These are phyloP conservation scores for Tachina grossa DNA, from an alignment of 2,888 invertebrate genomes.

Conservation along the genomic window DNA sequence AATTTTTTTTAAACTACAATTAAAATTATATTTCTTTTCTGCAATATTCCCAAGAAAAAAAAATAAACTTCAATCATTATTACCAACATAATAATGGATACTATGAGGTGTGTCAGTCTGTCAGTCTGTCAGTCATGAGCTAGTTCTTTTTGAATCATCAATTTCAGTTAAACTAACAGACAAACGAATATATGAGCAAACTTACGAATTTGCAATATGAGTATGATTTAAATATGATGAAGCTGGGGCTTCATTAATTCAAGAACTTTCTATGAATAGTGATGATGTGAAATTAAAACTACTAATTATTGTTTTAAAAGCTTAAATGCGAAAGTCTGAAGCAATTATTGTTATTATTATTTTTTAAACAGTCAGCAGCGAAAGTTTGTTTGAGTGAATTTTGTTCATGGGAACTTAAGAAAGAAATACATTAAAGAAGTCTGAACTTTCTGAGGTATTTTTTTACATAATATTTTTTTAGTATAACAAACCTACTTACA, in stretches of 20 bases:
- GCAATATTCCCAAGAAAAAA: constrained; percentile 16
- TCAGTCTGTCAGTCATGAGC: constrained; percentile 47
- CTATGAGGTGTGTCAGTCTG: constrained; percentile 6
- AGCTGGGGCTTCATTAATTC: background rate
- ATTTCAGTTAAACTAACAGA: background rate
- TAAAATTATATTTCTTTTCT: constrained; percentile 50
- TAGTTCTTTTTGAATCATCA: constrained; percentile 45
- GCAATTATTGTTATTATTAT: too few relatives aligned
- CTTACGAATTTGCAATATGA: constrained; percentile 11
- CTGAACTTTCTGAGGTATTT: too few relatives aligned
- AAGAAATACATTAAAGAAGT: too few relatives aligned
- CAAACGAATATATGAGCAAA: background rate
- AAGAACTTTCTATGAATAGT: constrained; percentile 4
- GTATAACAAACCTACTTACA: too few relatives aligned
- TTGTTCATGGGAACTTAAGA: too few relatives aligned
- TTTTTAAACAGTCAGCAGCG: too few relatives aligned
- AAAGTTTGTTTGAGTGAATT: too few relatives aligned
- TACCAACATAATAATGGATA: constrained; percentile 8
- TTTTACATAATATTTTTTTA: too few relatives aligned
- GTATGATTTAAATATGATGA: background rate
- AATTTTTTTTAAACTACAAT: constrained; percentile 49
- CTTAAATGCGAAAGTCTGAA: too few relatives aligned
- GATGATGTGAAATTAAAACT: constrained; percentile 24
- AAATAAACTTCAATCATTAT: constrained; percentile 60
- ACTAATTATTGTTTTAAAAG: constrained; percentile 15